Evolutionary conservation across 2,888 invertebrate genomes (phyloP), one percentile per base, ranked within the genome.

Genomic region (Ennomos quercinarius): DNA sequence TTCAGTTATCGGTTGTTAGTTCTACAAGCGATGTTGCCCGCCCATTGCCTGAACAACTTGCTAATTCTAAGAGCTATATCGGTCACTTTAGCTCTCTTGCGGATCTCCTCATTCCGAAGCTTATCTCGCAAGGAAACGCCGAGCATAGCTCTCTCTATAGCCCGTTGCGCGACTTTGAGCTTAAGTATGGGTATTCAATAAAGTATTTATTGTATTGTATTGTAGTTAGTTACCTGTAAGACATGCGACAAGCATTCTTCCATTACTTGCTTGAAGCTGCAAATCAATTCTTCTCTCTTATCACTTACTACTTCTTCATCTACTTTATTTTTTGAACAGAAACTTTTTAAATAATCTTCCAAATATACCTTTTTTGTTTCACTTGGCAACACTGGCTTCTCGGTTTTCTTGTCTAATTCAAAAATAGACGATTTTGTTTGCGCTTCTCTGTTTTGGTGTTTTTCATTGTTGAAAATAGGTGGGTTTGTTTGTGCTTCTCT

Each of bases 221-320:
- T 17, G 3, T 17, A 17, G 3, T 17, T 2, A 43, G 68, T 70
- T 68, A 86, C 87, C 77, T 70, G 63, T 38, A 87, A 65, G n/a
- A 86, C n/a, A 17, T 71, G 60, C 8, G 68, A 51, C 2, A 89
- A 52, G 0, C 68, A 59, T 10, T 83, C 77, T 52, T 89, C 89
- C 77, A 89, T 78, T 2, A 81, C 77, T 58, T 89, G 89, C 1
- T 60, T 71, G 13, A 76, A 84, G n/a, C 61, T 64, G 56, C 87
- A 88, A 0, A 78, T 48, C 66, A 73, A 83, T 63, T 89, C 89
- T 0, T 83, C 82, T 3, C 77, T 71, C 46, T 81, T 74, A 0
- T 46, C 50, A 34, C 37, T 66, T 2, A 87, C 60, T 48, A 70
- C 78, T 0, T 69, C 12, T 9, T 72, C 70, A 55, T 77, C 70